phyloP scores from a whole-genome alignment of 2,113 vertebrate genomes.

The Chionodraco myersi region DNA sequence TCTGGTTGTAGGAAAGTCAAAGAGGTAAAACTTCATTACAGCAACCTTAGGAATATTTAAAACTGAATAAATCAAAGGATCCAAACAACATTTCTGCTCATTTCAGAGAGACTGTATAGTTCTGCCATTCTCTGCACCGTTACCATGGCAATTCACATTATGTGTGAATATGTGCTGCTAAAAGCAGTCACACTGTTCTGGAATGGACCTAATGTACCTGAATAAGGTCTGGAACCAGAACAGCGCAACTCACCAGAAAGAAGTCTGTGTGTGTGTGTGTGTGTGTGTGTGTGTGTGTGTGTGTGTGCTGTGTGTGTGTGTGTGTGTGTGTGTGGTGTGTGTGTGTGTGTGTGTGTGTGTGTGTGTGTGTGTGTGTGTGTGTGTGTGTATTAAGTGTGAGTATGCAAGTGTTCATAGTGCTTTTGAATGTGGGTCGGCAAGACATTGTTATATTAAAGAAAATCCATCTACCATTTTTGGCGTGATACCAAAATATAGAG shows the following conservation, averaged over 20 bases:
- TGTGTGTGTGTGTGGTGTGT: conserved; percentile 7
- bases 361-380: neutral
- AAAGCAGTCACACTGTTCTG: conserved; percentile 60
- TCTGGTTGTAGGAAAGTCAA: conserved; percentile 2
- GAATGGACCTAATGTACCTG: conserved; percentile 61
- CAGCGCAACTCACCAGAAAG: conserved; percentile 53
- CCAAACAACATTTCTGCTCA: conserved; percentile 27
- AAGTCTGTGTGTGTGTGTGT: conserved; percentile 43
- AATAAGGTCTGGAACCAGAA: conserved; percentile 42
- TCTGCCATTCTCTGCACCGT: conserved; percentile 28
- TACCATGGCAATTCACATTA: conserved; percentile 51
- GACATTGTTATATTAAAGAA: neutral
- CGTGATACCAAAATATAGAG: neutral
- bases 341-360: neutral
- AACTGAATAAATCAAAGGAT: conserved; percentile 27
- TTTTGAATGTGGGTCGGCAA: neutral
- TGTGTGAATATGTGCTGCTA: conserved; percentile 50
- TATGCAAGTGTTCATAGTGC: neutral
- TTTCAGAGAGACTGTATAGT: conserved; percentile 8
- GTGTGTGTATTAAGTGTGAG: neutral
- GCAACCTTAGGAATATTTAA: conserved; percentile 32
- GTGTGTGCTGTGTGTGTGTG: conserved; percentile 29
- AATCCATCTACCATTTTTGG: neutral
- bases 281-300: neutral
- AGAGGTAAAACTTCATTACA: conserved; percentile 36